These are phyloP conservation scores for Hydroisotoma schaefferi DNA, from an alignment of 2,888 invertebrate genomes.

Conservation along the genomic window DNA sequence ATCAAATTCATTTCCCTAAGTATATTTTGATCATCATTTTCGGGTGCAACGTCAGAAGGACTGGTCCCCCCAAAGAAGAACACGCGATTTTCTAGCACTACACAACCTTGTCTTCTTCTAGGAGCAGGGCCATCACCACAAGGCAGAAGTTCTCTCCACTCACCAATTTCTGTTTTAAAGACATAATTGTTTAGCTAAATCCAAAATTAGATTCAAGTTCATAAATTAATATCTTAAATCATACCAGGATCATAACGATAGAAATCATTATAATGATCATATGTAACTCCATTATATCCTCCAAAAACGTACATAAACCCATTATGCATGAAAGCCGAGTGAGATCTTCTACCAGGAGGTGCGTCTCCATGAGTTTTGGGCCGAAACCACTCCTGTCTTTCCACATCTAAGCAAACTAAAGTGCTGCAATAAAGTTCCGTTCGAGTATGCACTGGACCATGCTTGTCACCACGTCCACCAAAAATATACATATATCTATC, in stretches of 20 bases:
- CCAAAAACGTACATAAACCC: constrained; percentile 82
- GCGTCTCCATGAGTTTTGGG: constrained; percentile 60
- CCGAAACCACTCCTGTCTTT: constrained; percentile 65
- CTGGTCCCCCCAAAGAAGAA: constrained; percentile 87
- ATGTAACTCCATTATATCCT: constrained; percentile 74
- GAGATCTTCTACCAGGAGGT: constrained; percentile 79
- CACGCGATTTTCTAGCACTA: constrained; percentile 67
- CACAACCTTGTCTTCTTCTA: constrained; percentile 70
- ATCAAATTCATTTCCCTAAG: constrained; percentile 7
- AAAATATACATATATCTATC: constrained; percentile 77
- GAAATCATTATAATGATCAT: constrained; percentile 79
- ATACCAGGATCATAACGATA: constrained; percentile 63
- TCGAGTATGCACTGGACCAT: constrained; percentile 62
- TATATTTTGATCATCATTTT: constrained; percentile 19
- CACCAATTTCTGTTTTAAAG: constrained; percentile 34
- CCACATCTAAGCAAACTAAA: constrained; percentile 66
- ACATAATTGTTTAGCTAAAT: not conserved
- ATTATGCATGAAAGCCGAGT: constrained; percentile 80
- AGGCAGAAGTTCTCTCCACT: constrained; percentile 41
- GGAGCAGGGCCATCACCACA: constrained; percentile 44
- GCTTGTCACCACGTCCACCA: constrained; percentile 78
- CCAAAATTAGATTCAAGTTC: not conserved
- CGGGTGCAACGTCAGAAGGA: constrained; percentile 32
- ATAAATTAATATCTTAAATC: not conserved
- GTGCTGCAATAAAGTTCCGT: constrained; percentile 72